Base-by-base conservation (phyloP, 2,113 vertebrate species). In the Cheirogaleus medius region DNA sequence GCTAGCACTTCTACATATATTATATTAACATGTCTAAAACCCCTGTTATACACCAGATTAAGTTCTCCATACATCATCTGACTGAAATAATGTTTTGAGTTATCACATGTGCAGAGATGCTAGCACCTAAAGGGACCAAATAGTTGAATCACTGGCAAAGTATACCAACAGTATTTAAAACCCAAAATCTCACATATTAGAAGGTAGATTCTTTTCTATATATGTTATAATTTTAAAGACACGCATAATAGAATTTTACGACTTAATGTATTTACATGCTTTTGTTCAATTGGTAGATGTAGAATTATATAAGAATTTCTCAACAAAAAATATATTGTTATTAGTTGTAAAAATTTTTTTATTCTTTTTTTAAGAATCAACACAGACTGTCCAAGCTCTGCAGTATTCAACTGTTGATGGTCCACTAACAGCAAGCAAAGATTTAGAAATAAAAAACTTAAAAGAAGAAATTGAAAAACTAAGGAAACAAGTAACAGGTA, bases 381-480 rank as follows among this genome's bases (percentile, higher is more conserved):
- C 99, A 1, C 99, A 99, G 98, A 99, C 99, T 3, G 99, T 99
- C 44, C 99, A 99, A 98, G 99, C 99, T 44, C 98, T 99, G 60
- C 99, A 99, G 96, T 99, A 99, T 98, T 99, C 99, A 34, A 98
- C 99, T 56, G 98, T 99, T 82, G 98, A 97, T 81, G 98, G 97
- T 60, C 97, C 98, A 27, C 77, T 98, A 74, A 94, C 97, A 82
- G 98, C 97, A 97, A 98, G 98, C 99, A 99, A 99, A 98, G 99
- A 99, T 98, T 98, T 99, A 98, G 99, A 99, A 99, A 99, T 99
- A 96, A 99, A 99, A 98, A 99, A 98, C 97, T 99, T 99, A 95
- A 99, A 99, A 98, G 99, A 99, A 88, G 99, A 99, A 99, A 99
- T 99, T 71, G 99, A 99, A 98, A 99, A 99, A 90, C 98, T 99